Percentiles rank a stretch among this genome's conserved stretches.
These are phyloP conservation scores for Electrona antarctica DNA, from an alignment of 2,113 vertebrate species.

Conservation along the genomic window DNA sequence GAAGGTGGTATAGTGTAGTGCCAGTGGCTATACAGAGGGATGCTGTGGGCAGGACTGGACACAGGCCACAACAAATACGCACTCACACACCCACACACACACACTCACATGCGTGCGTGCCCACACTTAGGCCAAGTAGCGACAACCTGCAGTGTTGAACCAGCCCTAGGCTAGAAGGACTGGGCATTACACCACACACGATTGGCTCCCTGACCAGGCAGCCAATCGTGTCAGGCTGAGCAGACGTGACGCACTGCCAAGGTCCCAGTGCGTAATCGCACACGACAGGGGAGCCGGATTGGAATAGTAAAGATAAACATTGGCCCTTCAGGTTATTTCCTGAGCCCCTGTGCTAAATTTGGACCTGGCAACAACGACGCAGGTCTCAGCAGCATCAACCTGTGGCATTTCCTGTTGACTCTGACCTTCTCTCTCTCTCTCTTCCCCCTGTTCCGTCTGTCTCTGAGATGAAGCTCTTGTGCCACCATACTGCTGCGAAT, in stretches of 20 bases:
- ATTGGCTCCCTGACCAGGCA: slow-evolving; percentile 23
- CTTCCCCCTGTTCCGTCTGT: slow-evolving; percentile 2
- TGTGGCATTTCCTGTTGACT: slow-evolving; percentile 63
- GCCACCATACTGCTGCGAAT: slow-evolving; percentile 25
- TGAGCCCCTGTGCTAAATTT: slow-evolving; percentile 60
- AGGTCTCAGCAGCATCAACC: slow-evolving; percentile 26
- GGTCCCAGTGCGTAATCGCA: slow-evolving; percentile 40
- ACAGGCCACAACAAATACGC: background rate
- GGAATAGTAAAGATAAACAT: slow-evolving; percentile 58
- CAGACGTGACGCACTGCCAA: slow-evolving; percentile 39
- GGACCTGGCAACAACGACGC: slow-evolving; percentile 37
- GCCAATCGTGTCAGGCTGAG: slow-evolving; percentile 16
- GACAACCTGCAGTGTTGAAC: slow-evolving; percentile 44
- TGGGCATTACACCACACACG: slow-evolving; percentile 26
- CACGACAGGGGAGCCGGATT: slow-evolving; percentile 20
- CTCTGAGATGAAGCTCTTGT: slow-evolving; percentile 26
- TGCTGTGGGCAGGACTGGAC: slow-evolving; percentile 45
- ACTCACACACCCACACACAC: slow-evolving; percentile 3
- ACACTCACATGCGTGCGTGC: slow-evolving; percentile 5
- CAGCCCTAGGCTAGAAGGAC: slow-evolving; percentile 38
- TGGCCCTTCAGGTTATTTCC: slow-evolving; percentile 61
- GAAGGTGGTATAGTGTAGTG: slow-evolving; percentile 25
- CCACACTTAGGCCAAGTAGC: slow-evolving; percentile 35
- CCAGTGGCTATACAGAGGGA: slow-evolving; percentile 51
- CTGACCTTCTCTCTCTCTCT: slow-evolving; percentile 60